These are phyloP conservation scores for Cirrhinus mrigala DNA, from an alignment of 2,797 vertebrate genomes.

Conservation along the genomic window DNA sequence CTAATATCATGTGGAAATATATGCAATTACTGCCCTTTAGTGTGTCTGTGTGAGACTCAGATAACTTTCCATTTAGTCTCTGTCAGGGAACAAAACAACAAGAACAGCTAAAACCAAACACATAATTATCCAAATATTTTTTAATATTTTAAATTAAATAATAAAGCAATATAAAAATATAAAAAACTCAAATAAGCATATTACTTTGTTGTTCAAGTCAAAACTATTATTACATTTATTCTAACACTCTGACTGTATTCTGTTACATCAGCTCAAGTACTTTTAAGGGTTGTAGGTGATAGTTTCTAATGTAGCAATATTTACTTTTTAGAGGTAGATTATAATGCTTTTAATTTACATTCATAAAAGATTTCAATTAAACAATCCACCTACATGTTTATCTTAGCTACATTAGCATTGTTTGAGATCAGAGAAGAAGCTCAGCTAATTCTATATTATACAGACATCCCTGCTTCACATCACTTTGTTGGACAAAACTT, in stretches of 20 bases:
- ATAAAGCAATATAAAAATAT: too few relatives aligned
- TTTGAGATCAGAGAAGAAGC: background rate
- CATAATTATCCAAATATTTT: too few relatives aligned
- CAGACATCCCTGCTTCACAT: background rate
- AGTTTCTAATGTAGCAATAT: too few relatives aligned
- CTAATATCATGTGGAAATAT: constrained; percentile 2
- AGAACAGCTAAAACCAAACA: background rate
- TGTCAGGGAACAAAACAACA: background rate
- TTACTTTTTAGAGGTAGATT: background rate
- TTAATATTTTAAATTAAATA: too few relatives aligned
- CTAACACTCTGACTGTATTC: background rate
- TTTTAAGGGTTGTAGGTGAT: background rate
- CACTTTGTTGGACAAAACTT: background rate
- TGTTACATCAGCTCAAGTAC: background rate
- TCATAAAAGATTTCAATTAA: background rate
- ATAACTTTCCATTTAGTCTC: constrained; percentile 1
- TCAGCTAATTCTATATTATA: background rate
- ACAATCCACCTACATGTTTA: background rate
- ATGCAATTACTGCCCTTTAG: background rate
- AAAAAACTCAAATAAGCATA: too few relatives aligned
- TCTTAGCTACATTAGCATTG: background rate
- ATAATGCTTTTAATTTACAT: background rate
- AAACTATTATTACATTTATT: background rate
- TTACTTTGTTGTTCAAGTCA: background rate
- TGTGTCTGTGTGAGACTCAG: background rate